A percentile compares a stretch with the other conserved stretches of the same genome.
These are phyloP conservation scores for Halocynthia aurantium DNA, from an alignment of 23 tunicate genomes.

Conservation along the genomic window DNA sequence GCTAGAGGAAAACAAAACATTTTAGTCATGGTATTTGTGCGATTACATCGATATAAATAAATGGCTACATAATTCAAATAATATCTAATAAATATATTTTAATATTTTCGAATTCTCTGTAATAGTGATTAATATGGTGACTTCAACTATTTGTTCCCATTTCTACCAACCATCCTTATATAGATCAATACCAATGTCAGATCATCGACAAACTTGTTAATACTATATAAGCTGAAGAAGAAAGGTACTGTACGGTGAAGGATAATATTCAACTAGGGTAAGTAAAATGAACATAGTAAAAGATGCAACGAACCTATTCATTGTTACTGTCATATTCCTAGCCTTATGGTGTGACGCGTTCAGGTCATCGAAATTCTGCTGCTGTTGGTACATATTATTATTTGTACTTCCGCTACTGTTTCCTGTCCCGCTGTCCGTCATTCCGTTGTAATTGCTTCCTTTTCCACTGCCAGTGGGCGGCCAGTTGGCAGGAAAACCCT, in stretches of 20 bases:
- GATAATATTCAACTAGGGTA: too few relatives aligned
- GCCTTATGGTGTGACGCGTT: not conserved
- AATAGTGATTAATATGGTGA: too few relatives aligned
- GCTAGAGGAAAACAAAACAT: not conserved
- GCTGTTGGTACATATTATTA: conserved; percentile 4
- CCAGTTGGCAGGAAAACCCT: conserved; percentile 11
- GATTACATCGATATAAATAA: not conserved
- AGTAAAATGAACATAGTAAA: too few relatives aligned
- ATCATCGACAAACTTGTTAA: too few relatives aligned
- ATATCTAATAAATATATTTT: too few relatives aligned
- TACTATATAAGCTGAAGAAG: too few relatives aligned
- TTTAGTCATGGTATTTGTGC: not conserved
- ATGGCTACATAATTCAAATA: too few relatives aligned
- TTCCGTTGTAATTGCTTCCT: not conserved
- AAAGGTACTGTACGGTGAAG: too few relatives aligned
- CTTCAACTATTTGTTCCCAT: too few relatives aligned
- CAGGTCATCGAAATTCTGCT: not conserved
- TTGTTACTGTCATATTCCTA: conserved; percentile 14
- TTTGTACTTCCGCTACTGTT: conserved; percentile 2
- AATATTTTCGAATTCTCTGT: too few relatives aligned
- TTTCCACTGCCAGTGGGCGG: not conserved
- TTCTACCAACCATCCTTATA: not conserved
- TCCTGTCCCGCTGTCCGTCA: not conserved
- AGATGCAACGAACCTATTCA: not conserved
- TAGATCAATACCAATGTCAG: not conserved